phyloP scores from a whole-genome alignment of 1,140 invertebrate genomes.

The Drosophila baimaii region DNA sequence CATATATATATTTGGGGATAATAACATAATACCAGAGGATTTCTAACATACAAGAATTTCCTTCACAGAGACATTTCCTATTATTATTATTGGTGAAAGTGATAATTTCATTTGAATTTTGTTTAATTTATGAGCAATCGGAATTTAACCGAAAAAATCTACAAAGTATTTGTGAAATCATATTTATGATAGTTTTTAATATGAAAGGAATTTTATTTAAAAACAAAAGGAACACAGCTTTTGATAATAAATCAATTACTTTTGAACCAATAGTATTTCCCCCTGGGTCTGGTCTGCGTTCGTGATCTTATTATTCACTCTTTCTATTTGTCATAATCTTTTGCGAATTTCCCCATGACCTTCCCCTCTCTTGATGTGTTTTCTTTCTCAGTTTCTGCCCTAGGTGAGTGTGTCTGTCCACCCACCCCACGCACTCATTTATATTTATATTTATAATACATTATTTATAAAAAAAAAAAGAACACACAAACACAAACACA shows the following conservation, averaged over 20 bases:
- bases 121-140: neutral
- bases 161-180: neutral
- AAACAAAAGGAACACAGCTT: neutral
- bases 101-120: neutral
- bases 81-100: neutral
- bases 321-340: slow-evolving; percentile 31
- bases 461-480: slow-evolving; percentile 11
- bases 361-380: slow-evolving; percentile 3
- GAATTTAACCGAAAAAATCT: neutral
- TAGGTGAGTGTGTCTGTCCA: slow-evolving; percentile 9
- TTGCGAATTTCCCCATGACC: slow-evolving; percentile 34
- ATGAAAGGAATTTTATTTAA: no score
- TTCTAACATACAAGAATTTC: no score
- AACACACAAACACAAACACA: no score
- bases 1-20: neutral
- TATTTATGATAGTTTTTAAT: neutral
- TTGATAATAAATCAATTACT: neutral
- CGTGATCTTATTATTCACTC: slow-evolving; percentile 9
- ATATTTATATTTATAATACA: slow-evolving; percentile 6
- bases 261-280: neutral
- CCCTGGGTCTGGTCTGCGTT: neutral
- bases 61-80: no score
- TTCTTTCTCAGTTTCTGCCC: neutral
- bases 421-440: slow-evolving; percentile 25
- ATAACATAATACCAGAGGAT: neutral